phyloP scores from a whole-genome alignment of 2,797 vertebrate genomes.

The Schizopygopsis pylzovi region DNA sequence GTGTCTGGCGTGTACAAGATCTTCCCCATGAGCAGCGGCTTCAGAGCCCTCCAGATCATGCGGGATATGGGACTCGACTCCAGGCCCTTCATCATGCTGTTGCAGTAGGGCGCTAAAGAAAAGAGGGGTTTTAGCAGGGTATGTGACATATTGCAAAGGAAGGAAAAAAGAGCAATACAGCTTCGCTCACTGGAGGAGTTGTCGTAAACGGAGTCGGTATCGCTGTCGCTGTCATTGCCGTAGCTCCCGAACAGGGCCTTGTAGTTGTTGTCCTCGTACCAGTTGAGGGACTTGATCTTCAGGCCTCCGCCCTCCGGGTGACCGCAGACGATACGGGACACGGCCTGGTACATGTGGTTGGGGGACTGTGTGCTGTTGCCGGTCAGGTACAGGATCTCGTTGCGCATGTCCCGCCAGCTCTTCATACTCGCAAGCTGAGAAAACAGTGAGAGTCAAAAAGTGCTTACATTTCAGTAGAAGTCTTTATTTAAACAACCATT shows the following conservation, averaged over 20 bases:
- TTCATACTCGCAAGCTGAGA: constrained; percentile 87
- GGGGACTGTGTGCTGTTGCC: constrained; percentile 85
- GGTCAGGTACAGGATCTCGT: constrained; percentile 89
- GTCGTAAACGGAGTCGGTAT: constrained; percentile 83
- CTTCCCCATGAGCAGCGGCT: constrained; percentile 95
- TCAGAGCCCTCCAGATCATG: constrained; percentile 97
- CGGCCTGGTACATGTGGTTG: constrained; percentile 88
- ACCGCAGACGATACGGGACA: constrained; percentile 92
- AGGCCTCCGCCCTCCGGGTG: constrained; percentile 93
- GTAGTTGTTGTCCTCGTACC: constrained; percentile 98
- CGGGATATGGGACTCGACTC: constrained; percentile 95
- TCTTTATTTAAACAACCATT: not conserved
- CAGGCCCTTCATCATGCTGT: constrained; percentile 90
- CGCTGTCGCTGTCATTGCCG: constrained; percentile 84
- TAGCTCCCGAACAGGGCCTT: constrained; percentile 92
- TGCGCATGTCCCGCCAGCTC: constrained; percentile 93
- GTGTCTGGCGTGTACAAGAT: constrained; percentile 96
- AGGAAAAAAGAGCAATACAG: not conserved
- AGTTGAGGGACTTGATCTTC: constrained; percentile 97
- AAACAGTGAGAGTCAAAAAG: not conserved
- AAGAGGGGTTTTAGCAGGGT: not conserved
- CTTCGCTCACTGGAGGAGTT: constrained; percentile 90
- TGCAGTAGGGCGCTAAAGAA: constrained; percentile 91
- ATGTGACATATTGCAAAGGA: not conserved
- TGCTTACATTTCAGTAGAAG: not conserved